Conservation (phyloP, 2,113 vertebrate species). For the Noturus placidus region DNA sequence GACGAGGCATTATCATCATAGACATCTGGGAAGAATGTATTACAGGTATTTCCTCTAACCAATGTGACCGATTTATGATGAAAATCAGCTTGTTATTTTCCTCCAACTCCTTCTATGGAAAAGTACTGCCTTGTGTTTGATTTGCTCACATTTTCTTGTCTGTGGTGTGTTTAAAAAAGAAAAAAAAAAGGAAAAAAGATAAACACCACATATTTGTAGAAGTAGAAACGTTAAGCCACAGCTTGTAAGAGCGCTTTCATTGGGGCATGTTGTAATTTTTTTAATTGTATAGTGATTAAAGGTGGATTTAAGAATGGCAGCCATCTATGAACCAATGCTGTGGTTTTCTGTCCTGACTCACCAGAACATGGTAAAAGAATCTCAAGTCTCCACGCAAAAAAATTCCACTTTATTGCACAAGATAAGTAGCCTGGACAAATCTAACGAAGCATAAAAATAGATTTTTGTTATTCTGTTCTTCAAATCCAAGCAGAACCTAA, state of each 20-base stretch:
- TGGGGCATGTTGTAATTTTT: not conserved
- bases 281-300: not conserved
- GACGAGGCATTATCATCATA: not conserved
- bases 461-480: not conserved
- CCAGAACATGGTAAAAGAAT: not conserved
- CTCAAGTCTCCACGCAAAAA: not conserved
- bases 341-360: not conserved
- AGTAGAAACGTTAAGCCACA: slow-evolving; percentile 54
- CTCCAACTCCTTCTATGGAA: slow-evolving; percentile 58
- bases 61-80: slow-evolving; percentile 51
- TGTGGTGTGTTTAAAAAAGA: slow-evolving; percentile 8
- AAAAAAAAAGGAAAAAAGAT: slow-evolving; percentile 35
- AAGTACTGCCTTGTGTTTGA: slow-evolving; percentile 64
- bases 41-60: slow-evolving; percentile 43
- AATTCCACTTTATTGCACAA: not conserved
- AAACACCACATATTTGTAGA: slow-evolving; percentile 40
- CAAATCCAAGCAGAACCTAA: not conserved
- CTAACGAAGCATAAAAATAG: not conserved
- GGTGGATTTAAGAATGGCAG: not conserved
- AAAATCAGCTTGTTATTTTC: slow-evolving; percentile 29
- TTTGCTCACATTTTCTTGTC: slow-evolving; percentile 40
- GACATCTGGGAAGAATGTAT: slow-evolving; percentile 36
- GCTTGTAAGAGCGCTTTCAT: not conserved
- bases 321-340: not conserved
- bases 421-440: not conserved